A percentile compares a stretch with the other conserved stretches of the same genome.
These are phyloP conservation scores for Poecile montanus DNA, from an alignment of 2,797 vertebrate genomes.

Conservation along the genomic window DNA sequence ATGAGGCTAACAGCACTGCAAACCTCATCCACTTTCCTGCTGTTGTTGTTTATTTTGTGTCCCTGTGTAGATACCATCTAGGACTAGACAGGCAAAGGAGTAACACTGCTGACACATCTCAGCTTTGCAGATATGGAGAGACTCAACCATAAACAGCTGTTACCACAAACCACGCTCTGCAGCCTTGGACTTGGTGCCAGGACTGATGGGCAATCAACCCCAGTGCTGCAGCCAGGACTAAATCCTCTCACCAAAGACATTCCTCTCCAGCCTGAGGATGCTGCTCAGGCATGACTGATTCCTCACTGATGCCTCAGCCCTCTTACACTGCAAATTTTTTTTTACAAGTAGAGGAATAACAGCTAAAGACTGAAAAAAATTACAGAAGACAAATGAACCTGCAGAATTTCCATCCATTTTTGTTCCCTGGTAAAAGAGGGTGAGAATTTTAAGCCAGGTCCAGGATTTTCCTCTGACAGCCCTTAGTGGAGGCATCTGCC, in stretches of 20 bases:
- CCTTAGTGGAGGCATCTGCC: neutral
- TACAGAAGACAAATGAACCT: neutral
- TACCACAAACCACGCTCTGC: neutral
- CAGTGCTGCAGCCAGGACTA: neutral
- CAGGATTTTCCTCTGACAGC: neutral
- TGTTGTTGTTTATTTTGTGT: neutral
- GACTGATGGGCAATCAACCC: neutral
- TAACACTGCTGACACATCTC: neutral
- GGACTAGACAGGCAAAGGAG: neutral
- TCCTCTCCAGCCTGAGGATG: neutral
- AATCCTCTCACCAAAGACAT: rapidly evolving
- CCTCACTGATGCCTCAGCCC: neutral
- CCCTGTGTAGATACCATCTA: neutral
- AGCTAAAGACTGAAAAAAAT: neutral
- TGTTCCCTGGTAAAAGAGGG: neutral
- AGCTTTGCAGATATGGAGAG: neutral
- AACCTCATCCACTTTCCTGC: neutral
- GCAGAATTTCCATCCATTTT: neutral
- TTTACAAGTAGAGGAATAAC: neutral
- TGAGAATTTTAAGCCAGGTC: neutral
- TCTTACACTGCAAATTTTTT: rapidly evolving
- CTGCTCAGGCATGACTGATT: neutral
- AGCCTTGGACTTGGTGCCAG: neutral
- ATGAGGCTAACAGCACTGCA: neutral
- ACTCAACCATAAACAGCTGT: neutral